These are phyloP conservation scores for Oryzias sinensis DNA, from an alignment of 2,797 vertebrate genomes.

Conservation along the genomic window DNA sequence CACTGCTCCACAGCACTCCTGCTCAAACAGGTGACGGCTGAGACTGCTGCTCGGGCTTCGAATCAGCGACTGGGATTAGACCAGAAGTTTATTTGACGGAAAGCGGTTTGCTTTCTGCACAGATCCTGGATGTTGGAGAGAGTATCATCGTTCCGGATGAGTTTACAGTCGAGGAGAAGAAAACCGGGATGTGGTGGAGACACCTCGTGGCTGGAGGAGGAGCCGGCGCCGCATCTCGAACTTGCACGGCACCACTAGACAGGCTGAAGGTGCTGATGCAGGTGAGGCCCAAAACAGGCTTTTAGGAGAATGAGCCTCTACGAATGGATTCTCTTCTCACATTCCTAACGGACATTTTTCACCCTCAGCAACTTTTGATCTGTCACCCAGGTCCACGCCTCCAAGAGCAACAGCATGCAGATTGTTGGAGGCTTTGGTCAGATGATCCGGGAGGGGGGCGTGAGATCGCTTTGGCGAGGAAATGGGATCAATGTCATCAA, in stretches of 20 bases:
- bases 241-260: constrained; percentile 93
- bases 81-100: neutral
- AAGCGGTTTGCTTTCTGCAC: constrained; percentile 7
- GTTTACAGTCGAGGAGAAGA: constrained; percentile 94
- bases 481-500: constrained; percentile 97
- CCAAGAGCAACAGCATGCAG: constrained; percentile 90
- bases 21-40: no score
- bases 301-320: neutral
- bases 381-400: constrained; percentile 84
- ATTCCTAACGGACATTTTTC: neutral
- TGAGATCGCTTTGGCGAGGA: constrained; percentile 90
- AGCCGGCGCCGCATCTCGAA: constrained; percentile 91
- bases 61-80: no score
- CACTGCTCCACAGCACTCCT: no score
- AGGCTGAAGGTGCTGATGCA: constrained; percentile 97
- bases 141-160: constrained; percentile 93
- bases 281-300: constrained; percentile 65
- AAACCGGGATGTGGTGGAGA: constrained; percentile 96
- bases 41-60: no score
- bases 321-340: neutral
- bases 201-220: constrained; percentile 95
- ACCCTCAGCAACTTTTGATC: neutral
- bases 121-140: constrained; percentile 98
- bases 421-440: constrained; percentile 88
- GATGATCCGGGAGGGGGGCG: constrained; percentile 91